Base-by-base conservation (phyloP, 2,797 vertebrate species). In the Rhinella marina region DNA sequence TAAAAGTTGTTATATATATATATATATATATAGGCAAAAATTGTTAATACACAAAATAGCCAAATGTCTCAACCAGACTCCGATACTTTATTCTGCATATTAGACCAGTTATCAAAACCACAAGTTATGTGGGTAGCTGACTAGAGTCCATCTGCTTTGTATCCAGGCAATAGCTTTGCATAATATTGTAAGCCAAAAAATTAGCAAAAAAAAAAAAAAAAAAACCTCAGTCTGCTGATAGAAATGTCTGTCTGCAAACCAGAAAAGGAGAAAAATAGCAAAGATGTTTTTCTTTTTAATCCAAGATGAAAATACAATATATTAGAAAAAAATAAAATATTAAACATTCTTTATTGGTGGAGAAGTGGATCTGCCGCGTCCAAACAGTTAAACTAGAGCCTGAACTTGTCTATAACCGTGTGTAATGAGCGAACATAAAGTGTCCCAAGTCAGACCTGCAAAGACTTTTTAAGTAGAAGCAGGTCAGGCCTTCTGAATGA, bases 401-500 rank as follows among this genome's bases (percentile, higher is more conserved):
- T 23, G 52, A 41, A 25, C n/a, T 85, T 62, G 56, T n/a, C 70
- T 50, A 48, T 48, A 79, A 62, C 52, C 21, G 7, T 73, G 64
- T 48, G 59, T 88, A 81, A 61, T 57, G 25, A 29, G 90, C 86
- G 92, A 91, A 73, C 6, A 73, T 16, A 72, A 9, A 19, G 56
- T 92, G 92, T 92, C 86, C 64, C 91, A 93, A 92, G 87, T 89
- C 88, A 92, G 91, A 76, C 92, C 57, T 87, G 91, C 93, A 93
- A 92, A 94, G 87, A 66, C 82, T 92, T 91, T 84, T 90, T 91
- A 83, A 90, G 91, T 0, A 12, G 90, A 59, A 90, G 91, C 88
- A 91, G 93, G 93, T 94, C 93, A 94, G 90, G 80, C 88, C 88
- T 84, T 91, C 90, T 96, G 25, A 76, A 76, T 76, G 73, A 76